phyloP scores from a whole-genome alignment of 2,888 invertebrate genomes.

The Strigamia transsilvanica region DNA sequence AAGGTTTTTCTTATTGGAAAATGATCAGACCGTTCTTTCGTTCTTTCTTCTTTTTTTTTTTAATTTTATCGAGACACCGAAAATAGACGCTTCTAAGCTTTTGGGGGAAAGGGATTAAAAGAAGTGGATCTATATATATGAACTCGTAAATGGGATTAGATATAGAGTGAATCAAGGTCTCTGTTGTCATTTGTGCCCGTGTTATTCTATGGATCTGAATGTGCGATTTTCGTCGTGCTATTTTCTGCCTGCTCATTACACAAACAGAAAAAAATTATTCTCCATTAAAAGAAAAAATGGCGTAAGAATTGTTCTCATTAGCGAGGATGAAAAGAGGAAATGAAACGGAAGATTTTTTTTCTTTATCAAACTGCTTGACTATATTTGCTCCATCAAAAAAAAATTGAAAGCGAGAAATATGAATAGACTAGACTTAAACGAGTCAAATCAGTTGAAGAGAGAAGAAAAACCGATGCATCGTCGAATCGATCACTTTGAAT shows the following conservation, averaged over 20 bases:
- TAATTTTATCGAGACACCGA: constrained; percentile 5
- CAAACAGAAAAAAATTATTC: constrained; percentile 41
- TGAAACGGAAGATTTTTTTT: constrained; percentile 42
- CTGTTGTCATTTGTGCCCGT: constrained; percentile 35
- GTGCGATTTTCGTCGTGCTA: constrained; percentile 26
- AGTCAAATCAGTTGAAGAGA: constrained; percentile 28
- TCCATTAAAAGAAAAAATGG: constrained; percentile 37
- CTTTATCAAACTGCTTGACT: constrained; percentile 37
- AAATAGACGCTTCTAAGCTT: constrained; percentile 27
- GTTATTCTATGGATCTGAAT: neutral
- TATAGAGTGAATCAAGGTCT: constrained; percentile 6
- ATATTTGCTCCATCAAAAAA: constrained; percentile 36
- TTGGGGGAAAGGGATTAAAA: constrained; percentile 14
- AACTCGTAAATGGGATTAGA: constrained; percentile 2
- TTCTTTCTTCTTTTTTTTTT: neutral
- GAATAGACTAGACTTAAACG: constrained; percentile 42
- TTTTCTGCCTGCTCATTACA: constrained; percentile 39
- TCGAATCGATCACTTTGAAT: constrained; percentile 17
- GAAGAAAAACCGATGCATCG: neutral
- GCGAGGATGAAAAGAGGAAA: constrained; percentile 49
- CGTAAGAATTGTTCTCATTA: constrained; percentile 47
- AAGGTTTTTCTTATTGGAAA: neutral
- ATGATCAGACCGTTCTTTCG: neutral
- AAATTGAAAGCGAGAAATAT: constrained; percentile 35
- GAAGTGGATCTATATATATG: neutral